Evolutionary conservation across 30 jellyfish, hydroid and myxozoan species (phyloP).

Genomic region (Hydractinia echinata): DNA sequence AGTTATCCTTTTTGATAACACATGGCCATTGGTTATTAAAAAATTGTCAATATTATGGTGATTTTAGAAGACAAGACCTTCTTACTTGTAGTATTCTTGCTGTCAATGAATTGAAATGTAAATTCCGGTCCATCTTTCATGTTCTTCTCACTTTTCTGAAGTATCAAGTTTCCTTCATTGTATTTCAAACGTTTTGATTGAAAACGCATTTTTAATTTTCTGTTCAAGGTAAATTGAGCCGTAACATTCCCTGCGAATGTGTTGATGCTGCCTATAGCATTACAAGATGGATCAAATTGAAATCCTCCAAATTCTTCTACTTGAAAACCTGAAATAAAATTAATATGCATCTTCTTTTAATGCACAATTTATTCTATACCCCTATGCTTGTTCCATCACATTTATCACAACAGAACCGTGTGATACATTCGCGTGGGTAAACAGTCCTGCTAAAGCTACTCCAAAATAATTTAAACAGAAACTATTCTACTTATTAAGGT

Average conservation of each 20-base stretch:
- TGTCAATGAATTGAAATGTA: not conserved
- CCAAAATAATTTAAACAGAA: no score
- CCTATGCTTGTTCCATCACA: no score
- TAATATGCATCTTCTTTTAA: no score
- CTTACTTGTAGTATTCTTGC: not conserved
- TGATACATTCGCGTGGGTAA: no score
- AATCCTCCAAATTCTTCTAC: slow-evolving; percentile 18
- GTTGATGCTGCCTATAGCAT: slow-evolving; percentile 1
- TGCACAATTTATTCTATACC: no score
- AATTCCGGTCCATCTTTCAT: slow-evolving; percentile 17
- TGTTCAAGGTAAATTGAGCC: not conserved
- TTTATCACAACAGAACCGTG: no score
- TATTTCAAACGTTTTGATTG: slow-evolving; percentile 16
- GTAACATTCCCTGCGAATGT: slow-evolving; percentile 19
- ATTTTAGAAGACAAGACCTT: not conserved
- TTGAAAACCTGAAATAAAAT: not conserved
- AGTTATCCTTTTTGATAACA: no score
- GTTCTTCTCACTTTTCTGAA: slow-evolving; percentile 5
- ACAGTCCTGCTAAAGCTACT: no score
- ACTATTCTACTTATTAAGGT: no score
- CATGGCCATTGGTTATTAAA: no score
- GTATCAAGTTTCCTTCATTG: not conserved
- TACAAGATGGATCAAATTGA: not conserved
- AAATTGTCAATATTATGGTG: no score
- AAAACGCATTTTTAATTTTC: slow-evolving; percentile 1